These are phyloP conservation scores for Eriosoma lanigerum DNA, from an alignment of 1,140 invertebrate species.

Conservation along the genomic window DNA sequence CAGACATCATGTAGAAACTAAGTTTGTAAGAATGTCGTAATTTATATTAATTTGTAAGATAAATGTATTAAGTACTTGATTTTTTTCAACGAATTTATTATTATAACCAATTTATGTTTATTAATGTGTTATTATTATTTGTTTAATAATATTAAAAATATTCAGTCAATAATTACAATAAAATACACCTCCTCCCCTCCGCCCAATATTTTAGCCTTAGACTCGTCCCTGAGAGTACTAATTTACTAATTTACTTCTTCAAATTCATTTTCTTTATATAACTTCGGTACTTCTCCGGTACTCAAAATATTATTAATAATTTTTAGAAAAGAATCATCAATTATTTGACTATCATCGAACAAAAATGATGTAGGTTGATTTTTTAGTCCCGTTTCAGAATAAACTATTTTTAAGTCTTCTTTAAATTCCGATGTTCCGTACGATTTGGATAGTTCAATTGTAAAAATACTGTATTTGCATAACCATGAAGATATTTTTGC, in stretches of 20 bases:
- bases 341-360: conserved; percentile 83
- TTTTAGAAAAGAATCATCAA: conserved; percentile 87
- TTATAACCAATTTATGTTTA: too few species aligned
- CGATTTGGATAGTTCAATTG: conserved; percentile 76
- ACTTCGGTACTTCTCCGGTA: conserved; percentile 87
- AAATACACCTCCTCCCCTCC: too few species aligned
- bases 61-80: too few species aligned
- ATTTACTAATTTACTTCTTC: conserved; percentile 27
- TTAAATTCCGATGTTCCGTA: conserved; percentile 75
- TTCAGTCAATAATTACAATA: too few species aligned
- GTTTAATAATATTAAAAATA: too few species aligned
- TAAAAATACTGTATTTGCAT: conserved; percentile 73
- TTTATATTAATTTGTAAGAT: too few species aligned
- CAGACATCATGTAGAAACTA: too few species aligned
- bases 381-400: conserved; percentile 78
- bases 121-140: too few species aligned
- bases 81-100: too few species aligned
- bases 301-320: conserved; percentile 92
- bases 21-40: too few species aligned
- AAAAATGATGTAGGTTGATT: conserved; percentile 84
- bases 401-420: conserved; percentile 78
- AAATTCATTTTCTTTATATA: conserved; percentile 65
- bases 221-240: too few species aligned
- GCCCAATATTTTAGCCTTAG: too few species aligned
- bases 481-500: conserved; percentile 76